phyloP scores from a whole-genome alignment of 2,797 vertebrate genomes.

The Sorex maritimensis region DNA sequence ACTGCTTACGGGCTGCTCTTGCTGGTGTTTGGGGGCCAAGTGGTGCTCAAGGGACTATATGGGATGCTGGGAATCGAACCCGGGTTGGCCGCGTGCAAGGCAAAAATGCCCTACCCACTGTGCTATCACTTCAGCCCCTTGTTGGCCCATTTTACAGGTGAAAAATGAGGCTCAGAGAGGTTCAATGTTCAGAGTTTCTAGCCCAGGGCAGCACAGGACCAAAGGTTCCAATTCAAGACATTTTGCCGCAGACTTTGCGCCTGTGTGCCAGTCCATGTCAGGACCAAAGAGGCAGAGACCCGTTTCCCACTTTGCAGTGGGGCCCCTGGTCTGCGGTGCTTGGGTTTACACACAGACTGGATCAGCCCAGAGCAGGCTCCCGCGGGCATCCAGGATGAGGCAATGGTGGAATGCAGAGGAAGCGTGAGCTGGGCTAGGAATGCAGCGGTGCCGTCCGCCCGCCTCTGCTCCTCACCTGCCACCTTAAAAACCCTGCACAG shows the following conservation, averaged over 20 bases:
- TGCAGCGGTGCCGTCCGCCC: neutral
- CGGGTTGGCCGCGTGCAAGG: too few relatives aligned
- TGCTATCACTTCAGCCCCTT: too few relatives aligned
- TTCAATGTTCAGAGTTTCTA: neutral
- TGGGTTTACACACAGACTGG: slow-evolving; percentile 56
- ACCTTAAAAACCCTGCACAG: neutral
- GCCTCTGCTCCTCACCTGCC: neutral
- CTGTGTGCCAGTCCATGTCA: neutral
- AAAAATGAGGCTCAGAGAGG: slow-evolving; percentile 46
- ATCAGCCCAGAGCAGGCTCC: slow-evolving; percentile 73
- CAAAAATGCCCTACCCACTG: too few relatives aligned
- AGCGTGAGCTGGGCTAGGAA: neutral
- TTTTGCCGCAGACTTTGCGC: neutral
- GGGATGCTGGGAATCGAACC: too few relatives aligned
- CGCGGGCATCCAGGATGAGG: slow-evolving; percentile 66
- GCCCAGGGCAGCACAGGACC: neutral
- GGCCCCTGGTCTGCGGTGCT: slow-evolving; percentile 53
- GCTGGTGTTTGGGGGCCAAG: too few relatives aligned
- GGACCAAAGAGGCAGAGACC: neutral
- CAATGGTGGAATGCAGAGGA: neutral
- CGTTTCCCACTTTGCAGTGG: neutral
- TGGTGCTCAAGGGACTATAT: too few relatives aligned
- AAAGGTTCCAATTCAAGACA: neutral
- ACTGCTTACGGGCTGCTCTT: too few relatives aligned
- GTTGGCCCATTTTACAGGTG: neutral